These are phyloP conservation scores for Drosophila multiciliata DNA, from an alignment of 2,888 invertebrate species.

Conservation along the genomic window DNA sequence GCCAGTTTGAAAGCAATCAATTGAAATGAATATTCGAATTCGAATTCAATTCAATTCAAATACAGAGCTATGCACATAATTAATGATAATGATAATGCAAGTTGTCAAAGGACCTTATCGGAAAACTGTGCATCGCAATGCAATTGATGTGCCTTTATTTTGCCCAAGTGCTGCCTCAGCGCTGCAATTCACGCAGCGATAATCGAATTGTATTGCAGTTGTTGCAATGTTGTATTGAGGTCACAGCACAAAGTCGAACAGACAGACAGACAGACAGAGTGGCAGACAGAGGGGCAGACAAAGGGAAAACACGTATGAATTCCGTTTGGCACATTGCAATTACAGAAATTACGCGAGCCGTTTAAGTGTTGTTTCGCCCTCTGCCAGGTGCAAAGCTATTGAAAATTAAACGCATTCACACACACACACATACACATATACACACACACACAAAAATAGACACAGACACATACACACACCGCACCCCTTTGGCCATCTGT, in stretches of 20 bases:
- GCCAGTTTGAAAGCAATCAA: not conserved
- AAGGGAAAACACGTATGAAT: constrained; percentile 17
- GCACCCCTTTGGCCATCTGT: not conserved
- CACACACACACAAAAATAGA: not conserved
- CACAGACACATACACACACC: not conserved
- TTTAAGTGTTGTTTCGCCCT: constrained; percentile 26
- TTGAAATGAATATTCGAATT: constrained; percentile 2
- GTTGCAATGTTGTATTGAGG: constrained; percentile 38
- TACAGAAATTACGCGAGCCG: constrained; percentile 44
- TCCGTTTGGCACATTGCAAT: constrained; percentile 43
- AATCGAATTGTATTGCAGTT: constrained; percentile 48
- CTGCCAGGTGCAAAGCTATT: constrained; percentile 28
- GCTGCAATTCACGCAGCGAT: constrained; percentile 37
- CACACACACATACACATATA: not conserved
- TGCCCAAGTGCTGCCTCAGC: constrained; percentile 28
- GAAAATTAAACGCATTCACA: constrained; percentile 27
- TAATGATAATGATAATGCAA: not conserved
- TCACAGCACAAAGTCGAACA: constrained; percentile 21
- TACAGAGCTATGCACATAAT: not conserved
- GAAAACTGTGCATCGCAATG: constrained; percentile 13
- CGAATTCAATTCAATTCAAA: not conserved
- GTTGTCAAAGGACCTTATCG: constrained; percentile 9
- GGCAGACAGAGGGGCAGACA: not conserved
- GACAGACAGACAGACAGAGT: not conserved
- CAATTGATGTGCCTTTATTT: constrained; percentile 21